phyloP scores from a whole-genome alignment of 2,797 vertebrate species.

The Selene dorsalis region DNA sequence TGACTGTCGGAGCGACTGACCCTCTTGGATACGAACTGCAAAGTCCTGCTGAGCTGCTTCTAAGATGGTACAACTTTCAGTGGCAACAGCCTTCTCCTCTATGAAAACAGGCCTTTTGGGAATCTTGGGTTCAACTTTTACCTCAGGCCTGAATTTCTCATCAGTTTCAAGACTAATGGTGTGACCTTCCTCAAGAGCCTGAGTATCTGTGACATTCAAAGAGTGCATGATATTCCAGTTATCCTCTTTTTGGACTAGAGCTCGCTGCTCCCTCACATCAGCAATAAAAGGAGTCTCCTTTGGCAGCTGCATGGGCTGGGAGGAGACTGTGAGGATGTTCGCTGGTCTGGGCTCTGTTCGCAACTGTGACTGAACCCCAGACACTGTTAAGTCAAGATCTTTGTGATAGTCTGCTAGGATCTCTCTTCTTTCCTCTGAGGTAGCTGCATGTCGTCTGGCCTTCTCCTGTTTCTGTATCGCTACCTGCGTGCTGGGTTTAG shows the following conservation, averaged over 20 bases:
- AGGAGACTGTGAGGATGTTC: constrained; percentile 75
- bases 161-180: constrained; percentile 69
- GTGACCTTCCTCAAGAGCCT: constrained; percentile 79
- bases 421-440: constrained; percentile 77
- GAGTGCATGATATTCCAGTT: constrained; percentile 81
- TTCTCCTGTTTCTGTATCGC: constrained; percentile 81
- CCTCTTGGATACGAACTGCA: constrained; percentile 85
- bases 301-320: constrained; percentile 74
- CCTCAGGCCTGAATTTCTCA: constrained; percentile 66
- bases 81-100: constrained; percentile 77
- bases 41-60: constrained; percentile 85
- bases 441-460: constrained; percentile 71
- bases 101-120: constrained; percentile 76
- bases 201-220: constrained; percentile 79
- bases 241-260: constrained; percentile 84
- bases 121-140: constrained; percentile 80
- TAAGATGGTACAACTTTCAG: constrained; percentile 81
- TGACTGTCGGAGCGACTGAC: constrained; percentile 84
- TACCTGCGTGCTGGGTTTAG: constrained; percentile 71
- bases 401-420: constrained; percentile 78
- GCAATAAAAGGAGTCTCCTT: constrained; percentile 81
- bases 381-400: constrained; percentile 71
- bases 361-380: constrained; percentile 62
- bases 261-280: constrained; percentile 78
- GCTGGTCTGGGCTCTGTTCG: constrained; percentile 71